phyloP scores from a whole-genome alignment of 2,888 invertebrate species.

The Pheosia gnoma region DNA sequence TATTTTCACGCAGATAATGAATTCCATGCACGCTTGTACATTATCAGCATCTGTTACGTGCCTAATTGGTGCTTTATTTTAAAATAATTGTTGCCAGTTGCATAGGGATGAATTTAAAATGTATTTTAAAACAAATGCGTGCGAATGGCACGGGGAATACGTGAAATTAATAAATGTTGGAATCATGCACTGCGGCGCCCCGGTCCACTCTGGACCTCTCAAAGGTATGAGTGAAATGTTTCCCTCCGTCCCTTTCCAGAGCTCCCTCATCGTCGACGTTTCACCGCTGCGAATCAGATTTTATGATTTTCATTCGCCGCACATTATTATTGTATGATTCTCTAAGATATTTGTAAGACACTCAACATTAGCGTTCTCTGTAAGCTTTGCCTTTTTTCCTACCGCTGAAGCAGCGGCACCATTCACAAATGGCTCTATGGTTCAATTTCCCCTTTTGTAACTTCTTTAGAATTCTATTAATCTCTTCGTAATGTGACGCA shows the following conservation, averaged over 20 bases:
- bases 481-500: neutral
- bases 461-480: neutral
- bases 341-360: slow-evolving; percentile 44
- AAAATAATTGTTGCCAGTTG: neutral
- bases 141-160: slow-evolving; percentile 30
- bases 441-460: neutral
- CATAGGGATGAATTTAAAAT: slow-evolving; percentile 1
- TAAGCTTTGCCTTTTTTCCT: slow-evolving; percentile 11
- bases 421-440: neutral
- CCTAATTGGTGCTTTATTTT: slow-evolving; percentile 10
- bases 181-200: slow-evolving; percentile 35
- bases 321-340: slow-evolving; percentile 38
- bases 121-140: slow-evolving; percentile 24
- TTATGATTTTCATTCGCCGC: slow-evolving; percentile 55
- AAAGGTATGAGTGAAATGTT: slow-evolving; percentile 54
- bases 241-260: slow-evolving; percentile 39
- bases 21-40: neutral
- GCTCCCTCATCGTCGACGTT: slow-evolving; percentile 17
- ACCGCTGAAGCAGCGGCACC: neutral
- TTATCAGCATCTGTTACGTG: slow-evolving; percentile 16
- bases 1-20: slow-evolving; percentile 5
- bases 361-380: slow-evolving; percentile 32
- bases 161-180: slow-evolving; percentile 60
- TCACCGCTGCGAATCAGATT: slow-evolving; percentile 37
- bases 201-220: slow-evolving; percentile 50